Evolutionary conservation across 1,140 invertebrate species (phyloP).

Genomic region (Hydropsyche tenuis): DNA sequence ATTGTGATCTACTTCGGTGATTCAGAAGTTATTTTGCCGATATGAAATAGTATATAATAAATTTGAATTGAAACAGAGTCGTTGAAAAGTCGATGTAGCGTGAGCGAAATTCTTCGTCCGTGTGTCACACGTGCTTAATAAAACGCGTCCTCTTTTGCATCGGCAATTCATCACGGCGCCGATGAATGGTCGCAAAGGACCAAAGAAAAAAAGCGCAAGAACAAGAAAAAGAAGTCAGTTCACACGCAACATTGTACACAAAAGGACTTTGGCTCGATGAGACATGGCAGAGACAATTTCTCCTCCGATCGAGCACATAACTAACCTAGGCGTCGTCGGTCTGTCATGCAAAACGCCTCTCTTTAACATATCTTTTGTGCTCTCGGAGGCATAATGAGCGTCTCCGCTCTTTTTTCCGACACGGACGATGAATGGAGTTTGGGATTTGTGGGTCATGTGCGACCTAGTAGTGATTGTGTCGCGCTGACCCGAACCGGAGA

Average conservation of each 20-base stretch:
- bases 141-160: slow-evolving; percentile 1
- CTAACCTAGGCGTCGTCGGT: not conserved
- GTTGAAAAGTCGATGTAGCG: no score
- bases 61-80: no score
- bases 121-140: not conserved
- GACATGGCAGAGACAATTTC: not conserved
- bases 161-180: slow-evolving; percentile 6
- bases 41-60: no score
- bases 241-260: not conserved
- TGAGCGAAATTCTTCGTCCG: not conserved
- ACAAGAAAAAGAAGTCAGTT: not conserved
- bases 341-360: slow-evolving; percentile 2
- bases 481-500: not conserved
- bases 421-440: not conserved
- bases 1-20: no score
- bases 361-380: slow-evolving; percentile 10
- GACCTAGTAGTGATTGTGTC: slow-evolving; percentile 11
- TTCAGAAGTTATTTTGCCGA: no score
- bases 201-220: slow-evolving; percentile 8
- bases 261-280: not conserved
- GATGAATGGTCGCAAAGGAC: slow-evolving; percentile 12
- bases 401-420: not conserved
- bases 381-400: not conserved
- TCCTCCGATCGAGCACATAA: not conserved
- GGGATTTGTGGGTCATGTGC: slow-evolving; percentile 24